Evolutionary conservation across 2,888 invertebrate genomes (phyloP).

Genomic region (Eristalis intricaria): DNA sequence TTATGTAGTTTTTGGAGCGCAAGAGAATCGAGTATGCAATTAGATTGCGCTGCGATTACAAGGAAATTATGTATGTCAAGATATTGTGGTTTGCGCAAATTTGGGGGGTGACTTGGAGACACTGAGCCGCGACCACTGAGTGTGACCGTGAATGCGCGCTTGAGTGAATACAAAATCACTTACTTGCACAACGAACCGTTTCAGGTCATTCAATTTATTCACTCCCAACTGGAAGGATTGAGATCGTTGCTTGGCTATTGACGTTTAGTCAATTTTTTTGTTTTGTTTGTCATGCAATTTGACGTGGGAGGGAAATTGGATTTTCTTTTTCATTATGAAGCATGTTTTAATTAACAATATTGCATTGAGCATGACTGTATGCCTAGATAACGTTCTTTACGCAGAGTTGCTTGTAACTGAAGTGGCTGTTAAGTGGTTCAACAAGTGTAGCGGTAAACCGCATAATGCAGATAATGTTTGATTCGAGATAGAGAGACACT

Average conservation of each 20-base stretch:
- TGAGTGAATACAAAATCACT: constrained; percentile 61
- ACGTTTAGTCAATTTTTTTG: constrained; percentile 7
- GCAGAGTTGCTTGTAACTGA: not conserved
- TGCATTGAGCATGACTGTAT: too few relatives aligned
- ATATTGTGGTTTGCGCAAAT: constrained; percentile 36
- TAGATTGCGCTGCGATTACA: constrained; percentile 39
- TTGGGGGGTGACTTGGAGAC: constrained; percentile 63
- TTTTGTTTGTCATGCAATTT: not conserved
- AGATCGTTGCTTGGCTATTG: constrained; percentile 1
- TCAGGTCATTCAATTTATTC: constrained; percentile 33
- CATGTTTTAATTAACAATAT: not conserved
- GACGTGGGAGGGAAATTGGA: not conserved
- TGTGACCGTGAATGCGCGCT: constrained; percentile 64
- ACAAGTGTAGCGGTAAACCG: not conserved
- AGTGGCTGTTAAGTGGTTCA: not conserved
- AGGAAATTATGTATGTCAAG: constrained; percentile 34
- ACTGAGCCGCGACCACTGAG: constrained; percentile 45
- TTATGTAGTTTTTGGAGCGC: constrained; percentile 12
- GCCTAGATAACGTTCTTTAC: too few relatives aligned
- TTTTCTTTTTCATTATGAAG: not conserved
- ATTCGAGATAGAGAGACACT: too few relatives aligned
- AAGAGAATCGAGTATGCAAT: constrained; percentile 39
- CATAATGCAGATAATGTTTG: not conserved
- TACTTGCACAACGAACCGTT: constrained; percentile 62
- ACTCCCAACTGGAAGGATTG: constrained; percentile 35